phyloP scores from a whole-genome alignment of 2,113 vertebrate genomes.

The Meleagris gallopavo region DNA sequence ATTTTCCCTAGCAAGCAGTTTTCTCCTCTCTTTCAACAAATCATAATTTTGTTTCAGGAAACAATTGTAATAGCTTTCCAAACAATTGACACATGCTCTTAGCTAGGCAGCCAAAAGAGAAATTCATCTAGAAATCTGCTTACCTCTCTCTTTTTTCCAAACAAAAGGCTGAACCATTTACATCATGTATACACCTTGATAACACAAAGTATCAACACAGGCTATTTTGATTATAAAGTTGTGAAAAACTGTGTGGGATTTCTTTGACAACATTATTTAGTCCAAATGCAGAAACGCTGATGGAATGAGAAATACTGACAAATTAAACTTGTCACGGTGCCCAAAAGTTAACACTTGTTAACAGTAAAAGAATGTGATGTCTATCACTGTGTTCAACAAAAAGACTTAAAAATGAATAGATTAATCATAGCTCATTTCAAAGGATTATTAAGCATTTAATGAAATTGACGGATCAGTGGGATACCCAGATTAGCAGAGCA shows the following conservation, averaged over 20 bases:
- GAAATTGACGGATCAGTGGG: constrained; percentile 22
- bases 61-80: constrained; percentile 33
- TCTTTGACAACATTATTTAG: constrained; percentile 6
- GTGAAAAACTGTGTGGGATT: constrained; percentile 33
- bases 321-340: constrained; percentile 62
- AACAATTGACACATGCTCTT: constrained; percentile 2
- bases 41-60: constrained; percentile 9
- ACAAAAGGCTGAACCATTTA: background rate
- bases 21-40: background rate
- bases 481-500: background rate
- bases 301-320: constrained; percentile 29
- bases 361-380: constrained; percentile 1
- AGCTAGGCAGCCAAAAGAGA: background rate
- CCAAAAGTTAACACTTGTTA: constrained; percentile 52
- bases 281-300: constrained; percentile 11
- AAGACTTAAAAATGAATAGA: constrained; percentile 39
- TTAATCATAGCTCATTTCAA: constrained; percentile 53
- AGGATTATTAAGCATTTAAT: constrained; percentile 34
- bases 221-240: background rate
- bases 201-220: constrained; percentile 1
- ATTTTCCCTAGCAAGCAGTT: background rate
- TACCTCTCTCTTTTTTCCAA: constrained; percentile 28
- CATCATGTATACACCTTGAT: background rate
- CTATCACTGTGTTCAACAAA: constrained; percentile 43
- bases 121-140: background rate